phyloP scores from a whole-genome alignment of 1,140 invertebrate genomes.

The Microplitis mediator region DNA sequence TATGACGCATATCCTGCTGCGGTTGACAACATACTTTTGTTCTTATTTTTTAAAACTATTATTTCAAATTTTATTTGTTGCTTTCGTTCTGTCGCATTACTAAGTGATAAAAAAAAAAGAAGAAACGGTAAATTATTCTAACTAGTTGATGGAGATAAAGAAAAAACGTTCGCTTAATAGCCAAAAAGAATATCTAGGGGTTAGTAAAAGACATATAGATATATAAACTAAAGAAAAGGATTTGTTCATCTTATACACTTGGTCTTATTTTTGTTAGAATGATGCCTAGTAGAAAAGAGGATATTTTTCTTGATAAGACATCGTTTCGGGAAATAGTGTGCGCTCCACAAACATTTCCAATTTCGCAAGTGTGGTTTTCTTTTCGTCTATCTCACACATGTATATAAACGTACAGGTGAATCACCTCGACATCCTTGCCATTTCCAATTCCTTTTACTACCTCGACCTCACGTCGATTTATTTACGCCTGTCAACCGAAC shows the following conservation, averaged over 20 bases:
- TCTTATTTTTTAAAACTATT: slow-evolving; percentile 29
- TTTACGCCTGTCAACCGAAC: not conserved
- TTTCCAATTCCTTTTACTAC: slow-evolving; percentile 4
- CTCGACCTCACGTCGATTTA: not conserved
- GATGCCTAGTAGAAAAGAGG: not conserved
- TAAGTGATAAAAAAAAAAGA: too few relatives aligned
- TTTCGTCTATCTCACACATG: not conserved
- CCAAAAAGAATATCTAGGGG: too few relatives aligned
- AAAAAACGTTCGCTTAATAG: too few relatives aligned
- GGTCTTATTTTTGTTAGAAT: not conserved
- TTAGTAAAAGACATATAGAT: too few relatives aligned
- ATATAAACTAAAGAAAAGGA: too few relatives aligned
- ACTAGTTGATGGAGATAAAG: too few relatives aligned
- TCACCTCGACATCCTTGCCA: slow-evolving; percentile 14
- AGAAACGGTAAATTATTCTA: too few relatives aligned
- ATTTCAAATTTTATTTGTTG: slow-evolving; percentile 28
- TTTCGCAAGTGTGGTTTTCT: slow-evolving; percentile 33
- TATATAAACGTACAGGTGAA: slow-evolving; percentile 3
- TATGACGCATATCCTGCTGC: slow-evolving; percentile 2
- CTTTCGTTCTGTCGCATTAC: too few relatives aligned
- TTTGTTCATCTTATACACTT: not conserved
- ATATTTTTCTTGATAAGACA: slow-evolving; percentile 15
- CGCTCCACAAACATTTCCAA: slow-evolving; percentile 22
- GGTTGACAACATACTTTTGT: slow-evolving; percentile 7
- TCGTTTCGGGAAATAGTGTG: slow-evolving; percentile 10